Evolutionary conservation across 2,113 vertebrate species (phyloP), one percentile per base, ranked within the genome.

Genomic region (Aepyceros melampus): DNA sequence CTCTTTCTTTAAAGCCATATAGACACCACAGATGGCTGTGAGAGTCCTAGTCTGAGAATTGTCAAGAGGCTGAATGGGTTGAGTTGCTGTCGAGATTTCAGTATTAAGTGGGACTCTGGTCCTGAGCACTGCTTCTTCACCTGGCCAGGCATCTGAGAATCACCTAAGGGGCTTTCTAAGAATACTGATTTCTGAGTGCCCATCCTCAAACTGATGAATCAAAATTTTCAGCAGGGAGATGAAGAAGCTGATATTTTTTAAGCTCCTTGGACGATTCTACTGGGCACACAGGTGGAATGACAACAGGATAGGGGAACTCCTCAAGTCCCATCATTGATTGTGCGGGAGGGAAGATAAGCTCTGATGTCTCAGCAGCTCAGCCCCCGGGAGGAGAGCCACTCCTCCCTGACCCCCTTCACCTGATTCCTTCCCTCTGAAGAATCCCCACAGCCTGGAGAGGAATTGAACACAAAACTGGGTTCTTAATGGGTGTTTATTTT

Each of bases 401-500:
- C 21, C 7, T 27, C 3, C 45, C 36, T 3, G 13, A 43, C 6
- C 25, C 47, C 19, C 47, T 51, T n/a, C 33, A 47, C 2, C 56
- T 43, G 31, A 1, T 25, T 25, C 36, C 71, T 89, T 89, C 45
- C 27, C 33, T 85, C 85, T 76, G 76, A 90, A 43, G 47, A 71
- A 55, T 43, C 31, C n/a, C 15, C 47, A 62, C 40, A 76, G 45
- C 49, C 56, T 33, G 3, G 5, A 79, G 62, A 60, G 84, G 6
- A 78, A 47, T 40, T 40, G 16, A 89, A 62, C 29, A 27, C 40
- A 94, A 91, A 83, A 29, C 31, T 83, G 21, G 19, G 51, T 88
- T 74, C 45, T 55, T 89, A 19, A 45, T 78, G 14, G 45, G 6
- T 97, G 97, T 95, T 98, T 93, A 84, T 45, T 89, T 51, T 93